phyloP scores from a whole-genome alignment of 2,797 vertebrate genomes.

The Gymnoscopelus braueri region DNA sequence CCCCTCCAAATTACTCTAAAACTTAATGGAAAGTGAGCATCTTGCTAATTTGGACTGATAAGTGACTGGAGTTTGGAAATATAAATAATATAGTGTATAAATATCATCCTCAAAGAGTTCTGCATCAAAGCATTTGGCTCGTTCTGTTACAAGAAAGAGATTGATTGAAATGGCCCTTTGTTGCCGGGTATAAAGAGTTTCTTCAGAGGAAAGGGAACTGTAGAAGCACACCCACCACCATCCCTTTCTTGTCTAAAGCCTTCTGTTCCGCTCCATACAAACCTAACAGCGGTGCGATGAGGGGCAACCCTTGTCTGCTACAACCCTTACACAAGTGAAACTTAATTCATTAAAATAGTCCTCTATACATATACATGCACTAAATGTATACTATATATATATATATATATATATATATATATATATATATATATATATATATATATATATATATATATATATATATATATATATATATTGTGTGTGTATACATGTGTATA shows the following conservation, averaged over 20 bases:
- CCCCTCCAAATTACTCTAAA: slow-evolving; percentile 13
- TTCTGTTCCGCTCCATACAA: slow-evolving; percentile 53
- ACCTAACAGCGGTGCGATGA: slow-evolving; percentile 37
- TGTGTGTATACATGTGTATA: too few species aligned
- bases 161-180: slow-evolving; percentile 73
- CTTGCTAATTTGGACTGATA: slow-evolving; percentile 52
- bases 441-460: too few species aligned
- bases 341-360: slow-evolving; percentile 34
- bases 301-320: slow-evolving; percentile 8
- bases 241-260: slow-evolving; percentile 46
- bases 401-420: too few species aligned
- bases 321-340: slow-evolving; percentile 22
- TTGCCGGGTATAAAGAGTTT: slow-evolving; percentile 60
- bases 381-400: too few species aligned
- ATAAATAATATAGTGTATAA: slow-evolving; percentile 56
- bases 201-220: slow-evolving; percentile 48
- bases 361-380: neutral
- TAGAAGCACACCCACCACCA: slow-evolving; percentile 51
- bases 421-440: too few species aligned
- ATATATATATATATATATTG: too few species aligned
- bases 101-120: slow-evolving; percentile 62
- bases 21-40: slow-evolving; percentile 26
- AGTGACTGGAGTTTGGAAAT: slow-evolving; percentile 35
- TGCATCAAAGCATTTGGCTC: slow-evolving; percentile 68
- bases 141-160: slow-evolving; percentile 64